These are phyloP conservation scores for Pelochelys cantorii DNA, from an alignment of 2,797 vertebrate species.

Conservation along the genomic window DNA sequence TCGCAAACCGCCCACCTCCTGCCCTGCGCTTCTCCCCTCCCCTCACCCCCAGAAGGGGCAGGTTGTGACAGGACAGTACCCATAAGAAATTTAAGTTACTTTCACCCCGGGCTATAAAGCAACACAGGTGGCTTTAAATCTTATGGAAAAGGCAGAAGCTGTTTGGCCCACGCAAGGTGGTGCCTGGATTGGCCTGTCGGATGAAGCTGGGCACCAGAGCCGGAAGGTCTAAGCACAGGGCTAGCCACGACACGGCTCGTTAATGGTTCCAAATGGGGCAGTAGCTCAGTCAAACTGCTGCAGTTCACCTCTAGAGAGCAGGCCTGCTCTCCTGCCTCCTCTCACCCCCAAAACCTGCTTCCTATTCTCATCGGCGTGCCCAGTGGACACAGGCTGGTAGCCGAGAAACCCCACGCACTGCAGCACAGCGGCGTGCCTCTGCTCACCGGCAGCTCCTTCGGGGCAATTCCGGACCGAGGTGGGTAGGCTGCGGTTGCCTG, in stretches of 20 bases:
- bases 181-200: fast-evolving
- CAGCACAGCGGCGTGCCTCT: not conserved
- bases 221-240: not conserved
- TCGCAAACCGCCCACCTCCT: too few relatives aligned
- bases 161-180: not conserved
- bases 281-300: not conserved
- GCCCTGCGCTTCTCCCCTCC: too few relatives aligned
- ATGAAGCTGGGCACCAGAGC: not conserved
- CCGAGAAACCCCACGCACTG: not conserved
- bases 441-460: not conserved
- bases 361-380: not conserved
- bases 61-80: too few relatives aligned
- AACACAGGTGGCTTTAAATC: not conserved
- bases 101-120: too few relatives aligned
- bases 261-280: not conserved
- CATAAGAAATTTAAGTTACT: too few relatives aligned
- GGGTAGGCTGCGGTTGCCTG: not conserved
- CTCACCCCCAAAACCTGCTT: not conserved
- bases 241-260: not conserved
- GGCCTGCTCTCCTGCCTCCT: not conserved
- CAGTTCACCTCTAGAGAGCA: not conserved
- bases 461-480: not conserved
- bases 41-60: too few relatives aligned
- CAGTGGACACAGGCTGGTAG: not conserved
- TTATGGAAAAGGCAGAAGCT: not conserved